Conservation (phyloP, 1,140 invertebrate species). For the Macrosteles quadrilineatus region DNA sequence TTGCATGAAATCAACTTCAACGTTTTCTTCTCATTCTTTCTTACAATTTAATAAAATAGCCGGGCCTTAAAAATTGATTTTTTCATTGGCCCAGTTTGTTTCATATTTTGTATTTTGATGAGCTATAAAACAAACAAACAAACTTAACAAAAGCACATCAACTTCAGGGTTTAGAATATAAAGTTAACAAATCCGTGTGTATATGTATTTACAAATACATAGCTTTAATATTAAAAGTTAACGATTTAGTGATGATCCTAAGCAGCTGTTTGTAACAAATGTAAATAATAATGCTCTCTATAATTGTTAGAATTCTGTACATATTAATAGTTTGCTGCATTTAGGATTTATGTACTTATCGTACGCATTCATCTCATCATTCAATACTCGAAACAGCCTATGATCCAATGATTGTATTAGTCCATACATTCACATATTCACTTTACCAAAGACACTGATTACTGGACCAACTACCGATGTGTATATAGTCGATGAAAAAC, state of each 20-base stretch:
- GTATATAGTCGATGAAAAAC: not conserved
- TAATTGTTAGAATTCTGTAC: not conserved
- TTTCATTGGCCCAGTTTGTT: no score
- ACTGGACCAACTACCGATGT: slow-evolving; percentile 8
- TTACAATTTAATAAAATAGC: not conserved
- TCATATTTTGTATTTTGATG: no score
- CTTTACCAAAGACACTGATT: slow-evolving; percentile 7
- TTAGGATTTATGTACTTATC: no score
- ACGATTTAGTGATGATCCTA: not conserved
- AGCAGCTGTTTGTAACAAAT: not conserved
- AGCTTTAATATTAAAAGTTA: slow-evolving; percentile 5
- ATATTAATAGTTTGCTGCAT: not conserved
- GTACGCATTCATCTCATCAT: no score
- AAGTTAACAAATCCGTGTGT: not conserved
- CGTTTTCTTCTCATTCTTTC: not conserved
- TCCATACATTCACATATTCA: not conserved
- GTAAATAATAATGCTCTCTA: not conserved
- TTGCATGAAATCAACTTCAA: not conserved
- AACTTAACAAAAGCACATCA: no score
- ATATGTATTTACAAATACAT: slow-evolving; percentile 1
- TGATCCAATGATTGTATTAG: no score
- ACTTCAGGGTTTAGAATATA: not conserved
- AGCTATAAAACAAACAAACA: no score
- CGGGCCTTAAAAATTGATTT: not conserved
- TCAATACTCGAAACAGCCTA: no score